Percentiles rank a stretch among this genome's conserved stretches.
These are phyloP conservation scores for Nasonovia ribisnigri DNA, from an alignment of 2,888 invertebrate genomes.

Conservation along the genomic window DNA sequence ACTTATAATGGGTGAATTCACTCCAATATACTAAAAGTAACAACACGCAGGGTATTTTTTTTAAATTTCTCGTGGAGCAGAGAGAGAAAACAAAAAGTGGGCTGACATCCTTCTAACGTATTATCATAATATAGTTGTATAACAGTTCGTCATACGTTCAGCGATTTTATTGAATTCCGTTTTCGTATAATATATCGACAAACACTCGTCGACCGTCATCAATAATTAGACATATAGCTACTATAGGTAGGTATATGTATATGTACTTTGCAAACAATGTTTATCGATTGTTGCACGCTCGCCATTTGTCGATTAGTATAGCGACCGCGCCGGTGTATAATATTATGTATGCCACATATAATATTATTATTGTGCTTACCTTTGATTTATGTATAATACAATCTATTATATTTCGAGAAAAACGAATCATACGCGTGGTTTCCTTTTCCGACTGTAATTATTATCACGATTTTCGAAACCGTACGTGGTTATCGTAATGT, in stretches of 20 bases:
- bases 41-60: no score
- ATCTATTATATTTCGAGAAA: not conserved
- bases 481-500: constrained; percentile 24
- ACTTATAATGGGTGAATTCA: no score
- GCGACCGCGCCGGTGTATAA: not conserved
- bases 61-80: no score
- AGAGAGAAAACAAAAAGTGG: no score
- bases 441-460: constrained; percentile 15
- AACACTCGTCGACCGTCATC: not conserved
- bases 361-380: not conserved
- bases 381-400: not conserved
- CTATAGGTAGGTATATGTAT: no score
- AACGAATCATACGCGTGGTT: not conserved
- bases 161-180: not conserved
- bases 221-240: not conserved
- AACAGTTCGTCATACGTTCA: not conserved
- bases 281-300: not conserved
- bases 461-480: constrained; percentile 34
- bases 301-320: not conserved
- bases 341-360: not conserved
- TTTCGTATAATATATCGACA: not conserved
- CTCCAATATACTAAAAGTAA: no score
- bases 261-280: not conserved
- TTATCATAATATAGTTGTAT: not conserved
- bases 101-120: not conserved